Conservation (phyloP, 2,797 vertebrate genomes). For the Poeciliopsis turneri region DNA sequence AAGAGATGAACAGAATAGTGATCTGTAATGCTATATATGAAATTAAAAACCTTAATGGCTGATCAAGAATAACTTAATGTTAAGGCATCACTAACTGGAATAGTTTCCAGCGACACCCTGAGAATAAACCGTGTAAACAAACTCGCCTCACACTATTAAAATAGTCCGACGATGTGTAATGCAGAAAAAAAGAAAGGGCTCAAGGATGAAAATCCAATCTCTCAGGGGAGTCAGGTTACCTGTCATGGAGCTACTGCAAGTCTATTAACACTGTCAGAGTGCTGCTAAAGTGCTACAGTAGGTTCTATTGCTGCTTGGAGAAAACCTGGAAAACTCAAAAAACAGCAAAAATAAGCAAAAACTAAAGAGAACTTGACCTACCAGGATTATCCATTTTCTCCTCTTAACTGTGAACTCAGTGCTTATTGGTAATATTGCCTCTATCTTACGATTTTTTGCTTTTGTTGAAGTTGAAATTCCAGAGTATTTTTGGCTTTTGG, state of each 20-base stretch:
- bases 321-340: constrained; percentile 27
- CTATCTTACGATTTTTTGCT: background rate
- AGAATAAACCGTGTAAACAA: constrained; percentile 78
- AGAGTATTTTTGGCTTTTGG: background rate
- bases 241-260: constrained; percentile 74
- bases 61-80: constrained; percentile 59
- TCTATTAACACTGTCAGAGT: constrained; percentile 75
- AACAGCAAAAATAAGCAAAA: background rate
- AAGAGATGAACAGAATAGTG: constrained; percentile 40
- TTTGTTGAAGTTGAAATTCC: background rate
- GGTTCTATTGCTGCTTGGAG: constrained; percentile 10
- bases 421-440: background rate
- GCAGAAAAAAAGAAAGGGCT: constrained; percentile 67
- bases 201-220: constrained; percentile 65
- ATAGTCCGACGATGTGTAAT: constrained; percentile 77
- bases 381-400: background rate
- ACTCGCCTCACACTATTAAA: constrained; percentile 70
- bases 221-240: constrained; percentile 67
- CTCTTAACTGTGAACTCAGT: background rate
- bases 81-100: constrained; percentile 57
- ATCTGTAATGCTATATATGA: constrained; percentile 41
- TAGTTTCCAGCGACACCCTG: constrained; percentile 66
- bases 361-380: background rate
- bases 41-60: constrained; percentile 54
- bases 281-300: constrained; percentile 15